Evolutionary conservation across 2,113 vertebrate species (phyloP), one percentile per base, ranked within the genome.

Genomic region (Leptosomus discolor): DNA sequence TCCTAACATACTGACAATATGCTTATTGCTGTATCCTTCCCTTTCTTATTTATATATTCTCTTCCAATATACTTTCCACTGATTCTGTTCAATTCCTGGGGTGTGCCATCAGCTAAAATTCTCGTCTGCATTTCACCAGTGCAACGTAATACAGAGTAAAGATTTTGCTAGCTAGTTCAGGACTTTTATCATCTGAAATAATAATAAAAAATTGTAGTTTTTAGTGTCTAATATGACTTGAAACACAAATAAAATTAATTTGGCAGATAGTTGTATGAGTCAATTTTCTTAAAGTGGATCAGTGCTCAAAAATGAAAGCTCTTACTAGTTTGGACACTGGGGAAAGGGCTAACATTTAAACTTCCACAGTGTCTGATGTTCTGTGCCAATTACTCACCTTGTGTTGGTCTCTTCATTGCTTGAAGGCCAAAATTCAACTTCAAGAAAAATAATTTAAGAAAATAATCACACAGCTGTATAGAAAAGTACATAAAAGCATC

Each of bases 401-500:
- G 10, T 39, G 12, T 43, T 78, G 36, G 24, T 74, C 21, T 94
- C 70, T 84, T 53, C 63, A 26, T 70, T 83, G 48, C 65, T 77
- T 68, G 75, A 94, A 73, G 45, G 32, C 41, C 83, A 93, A 94
- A 92, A 95, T 81, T 58, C 63, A 89, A 71, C 61, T 92, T 95
- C 16, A 73, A 85, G 50, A 90, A 95, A 96, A 88, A 82, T 78
- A 95, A 80, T 91, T 56, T 50, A 56, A 92, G 43, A 71, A 94
- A 90, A 90, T 91, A 97, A 92, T 95, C 71, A 90, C 50, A 82
- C 10, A 95, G 54, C 86, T 48, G 21, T 86, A 93, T 61, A 94
- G 63, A 90, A 88, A 93, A 89, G 20, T 86, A 92, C 57, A 91
- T 90, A 95, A 97, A 97, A 85, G 53, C 85, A 96, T 96, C 92